Percentiles rank a stretch among this genome's conserved stretches.
Conservation (phyloP, 2,113 vertebrate genomes). For the Microtus montanus region DNA sequence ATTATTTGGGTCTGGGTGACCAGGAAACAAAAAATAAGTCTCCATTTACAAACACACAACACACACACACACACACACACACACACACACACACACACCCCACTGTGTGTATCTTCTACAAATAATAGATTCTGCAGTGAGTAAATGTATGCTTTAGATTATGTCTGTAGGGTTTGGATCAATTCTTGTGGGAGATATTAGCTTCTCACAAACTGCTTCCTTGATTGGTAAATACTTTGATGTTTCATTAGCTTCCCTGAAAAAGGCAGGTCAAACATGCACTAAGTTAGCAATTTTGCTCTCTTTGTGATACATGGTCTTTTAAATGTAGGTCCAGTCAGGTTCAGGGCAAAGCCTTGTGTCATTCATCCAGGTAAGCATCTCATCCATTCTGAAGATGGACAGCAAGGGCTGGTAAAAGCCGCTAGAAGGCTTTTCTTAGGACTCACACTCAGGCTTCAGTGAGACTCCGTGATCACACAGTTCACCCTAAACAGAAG, state of each 20-base stretch:
- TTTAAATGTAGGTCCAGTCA: neutral
- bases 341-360: neutral
- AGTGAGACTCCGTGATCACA: neutral
- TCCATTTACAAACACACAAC: neutral
- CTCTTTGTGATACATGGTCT: neutral
- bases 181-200: slow-evolving; percentile 88
- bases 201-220: slow-evolving; percentile 92
- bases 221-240: slow-evolving; percentile 92
- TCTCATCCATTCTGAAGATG: neutral
- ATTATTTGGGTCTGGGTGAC: no score
- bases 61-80: neutral
- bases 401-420: fast-evolving
- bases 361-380: neutral
- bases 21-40: no score
- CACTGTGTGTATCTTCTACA: slow-evolving; percentile 29
- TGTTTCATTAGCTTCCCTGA: slow-evolving; percentile 96
- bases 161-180: slow-evolving; percentile 71
- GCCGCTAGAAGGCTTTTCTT: neutral
- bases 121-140: slow-evolving; percentile 52
- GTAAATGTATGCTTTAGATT: slow-evolving; percentile 71
- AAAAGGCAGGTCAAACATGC: slow-evolving; percentile 90
- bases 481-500: neutral
- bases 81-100: neutral
- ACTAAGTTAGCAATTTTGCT: neutral
- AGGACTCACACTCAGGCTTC: no score